Base-by-base conservation (phyloP, 2,113 vertebrate species). In the Pimephales promelas region DNA sequence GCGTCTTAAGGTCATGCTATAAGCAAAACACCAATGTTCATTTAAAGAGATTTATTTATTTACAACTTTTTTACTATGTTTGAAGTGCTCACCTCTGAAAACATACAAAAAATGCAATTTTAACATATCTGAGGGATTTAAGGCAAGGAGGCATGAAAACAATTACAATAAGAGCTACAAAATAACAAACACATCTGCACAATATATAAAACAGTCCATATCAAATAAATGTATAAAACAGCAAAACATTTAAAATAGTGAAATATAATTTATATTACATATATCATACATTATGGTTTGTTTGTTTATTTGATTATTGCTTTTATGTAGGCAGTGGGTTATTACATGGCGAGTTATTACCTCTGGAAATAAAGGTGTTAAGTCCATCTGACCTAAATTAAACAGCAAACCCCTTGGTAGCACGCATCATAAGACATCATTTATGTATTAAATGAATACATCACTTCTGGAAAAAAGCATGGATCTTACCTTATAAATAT, bases 41-140 rank as follows among this genome's bases (percentile, higher is more conserved):
- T 7, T 49, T 26, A 8, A 22, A 22, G 52, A 54, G 20, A 54
- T 49, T 1, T 49, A 49, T 49, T 49, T 26, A 47, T 26, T 13
- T 24, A 40, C 20, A 13, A 45, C 10, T 49, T 28, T 13, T n/a
- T 56, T 57, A 73, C n/a, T 28, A 18, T 43, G 1, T 59, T 43
- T 59, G n/a, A 57, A 57, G 4, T 61, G 54, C n/a, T 78, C 8
- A 10, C 10, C 4, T 43, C 2, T 71, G 68, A 71, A 43, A 56
- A 56, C 73, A 57, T 76, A 31, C 52, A 71, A 43, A 56, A 56
- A 31, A 57, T 76, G 73, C 73, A 24, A 26, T 61, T 6, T 61
- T 61, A 61, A 40, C 34, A 36, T 57, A 57, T 40, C 31, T 31
- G 31, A 68, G n/a, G 28, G 3, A 20, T 24, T 24, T 57, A 22